phyloP scores from a whole-genome alignment of 92 coral and sea anemone genomes.

The Zoanthus solanderi region DNA sequence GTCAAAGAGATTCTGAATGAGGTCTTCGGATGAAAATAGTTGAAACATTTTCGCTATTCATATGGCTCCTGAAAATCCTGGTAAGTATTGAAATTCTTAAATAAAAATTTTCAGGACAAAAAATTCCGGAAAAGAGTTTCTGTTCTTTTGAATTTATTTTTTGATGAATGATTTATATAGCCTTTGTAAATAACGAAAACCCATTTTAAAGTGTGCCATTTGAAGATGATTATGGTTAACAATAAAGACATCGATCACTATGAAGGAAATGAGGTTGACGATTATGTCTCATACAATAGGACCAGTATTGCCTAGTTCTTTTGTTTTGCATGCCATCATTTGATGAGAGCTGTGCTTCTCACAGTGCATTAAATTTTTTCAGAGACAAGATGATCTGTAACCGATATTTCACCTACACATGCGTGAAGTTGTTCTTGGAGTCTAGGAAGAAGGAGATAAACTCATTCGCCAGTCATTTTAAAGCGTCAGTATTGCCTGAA shows the following conservation, averaged over 20 bases:
- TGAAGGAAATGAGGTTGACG: background rate
- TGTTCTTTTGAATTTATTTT: too few species aligned
- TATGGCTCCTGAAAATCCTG: too few species aligned
- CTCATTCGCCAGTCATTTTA: conserved; percentile 73
- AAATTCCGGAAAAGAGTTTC: too few species aligned
- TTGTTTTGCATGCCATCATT: background rate
- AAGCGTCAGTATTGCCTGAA: conserved; percentile 71
- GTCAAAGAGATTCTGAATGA: too few species aligned
- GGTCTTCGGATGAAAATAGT: too few species aligned
- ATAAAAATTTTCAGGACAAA: too few species aligned
- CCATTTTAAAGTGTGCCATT: too few species aligned
- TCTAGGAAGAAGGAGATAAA: conserved; percentile 79
- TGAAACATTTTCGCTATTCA: too few species aligned
- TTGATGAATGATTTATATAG: too few species aligned
- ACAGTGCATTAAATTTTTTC: background rate
- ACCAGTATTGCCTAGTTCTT: too few species aligned
- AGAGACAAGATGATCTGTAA: conserved; percentile 93
- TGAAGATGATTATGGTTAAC: background rate
- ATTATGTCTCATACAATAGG: background rate
- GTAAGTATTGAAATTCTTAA: too few species aligned
- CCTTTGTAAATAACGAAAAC: too few species aligned
- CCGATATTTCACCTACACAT: conserved; percentile 78
- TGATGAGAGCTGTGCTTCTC: background rate
- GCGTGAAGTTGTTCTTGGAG: conserved; percentile 89
- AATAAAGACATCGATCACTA: background rate